phyloP scores from a whole-genome alignment of 2,113 vertebrate species.

The Ursus arctos region DNA sequence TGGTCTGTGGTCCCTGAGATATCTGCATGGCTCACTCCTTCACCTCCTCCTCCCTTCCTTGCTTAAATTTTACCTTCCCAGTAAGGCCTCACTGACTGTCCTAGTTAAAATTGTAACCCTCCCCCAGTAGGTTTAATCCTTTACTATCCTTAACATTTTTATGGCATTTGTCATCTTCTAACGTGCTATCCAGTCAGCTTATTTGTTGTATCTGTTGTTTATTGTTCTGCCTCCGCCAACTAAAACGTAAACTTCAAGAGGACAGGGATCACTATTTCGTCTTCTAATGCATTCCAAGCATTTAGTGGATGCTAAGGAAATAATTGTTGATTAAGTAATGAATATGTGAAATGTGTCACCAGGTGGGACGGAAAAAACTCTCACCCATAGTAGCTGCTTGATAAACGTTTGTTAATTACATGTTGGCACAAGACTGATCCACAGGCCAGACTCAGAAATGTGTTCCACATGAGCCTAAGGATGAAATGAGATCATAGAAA shows the following conservation, averaged over 20 bases:
- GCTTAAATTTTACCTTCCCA: not conserved
- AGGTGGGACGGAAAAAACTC: not conserved
- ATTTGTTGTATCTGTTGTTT: not conserved
- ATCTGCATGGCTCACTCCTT: not conserved
- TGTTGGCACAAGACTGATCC: not conserved
- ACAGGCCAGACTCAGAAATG: not conserved
- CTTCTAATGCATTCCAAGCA: not conserved
- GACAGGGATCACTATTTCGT: not conserved
- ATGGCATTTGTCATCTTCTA: not conserved
- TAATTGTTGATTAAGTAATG: not conserved
- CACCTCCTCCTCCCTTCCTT: not conserved
- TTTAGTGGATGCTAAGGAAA: not conserved
- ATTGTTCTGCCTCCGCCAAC: not conserved
- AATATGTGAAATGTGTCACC: not conserved
- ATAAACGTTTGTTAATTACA: slow-evolving; percentile 36
- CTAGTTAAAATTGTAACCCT: not conserved
- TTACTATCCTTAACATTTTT: not conserved
- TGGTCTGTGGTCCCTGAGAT: not conserved
- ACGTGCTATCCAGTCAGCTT: not conserved
- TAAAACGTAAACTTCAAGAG: slow-evolving; percentile 39
- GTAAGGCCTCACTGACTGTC: not conserved
- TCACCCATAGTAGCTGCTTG: not conserved
- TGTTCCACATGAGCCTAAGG: not conserved
- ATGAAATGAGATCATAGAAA: not conserved
- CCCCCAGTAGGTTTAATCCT: not conserved